Conservation (phyloP, 2,888 invertebrate genomes). For the Melieria crassipennis region DNA sequence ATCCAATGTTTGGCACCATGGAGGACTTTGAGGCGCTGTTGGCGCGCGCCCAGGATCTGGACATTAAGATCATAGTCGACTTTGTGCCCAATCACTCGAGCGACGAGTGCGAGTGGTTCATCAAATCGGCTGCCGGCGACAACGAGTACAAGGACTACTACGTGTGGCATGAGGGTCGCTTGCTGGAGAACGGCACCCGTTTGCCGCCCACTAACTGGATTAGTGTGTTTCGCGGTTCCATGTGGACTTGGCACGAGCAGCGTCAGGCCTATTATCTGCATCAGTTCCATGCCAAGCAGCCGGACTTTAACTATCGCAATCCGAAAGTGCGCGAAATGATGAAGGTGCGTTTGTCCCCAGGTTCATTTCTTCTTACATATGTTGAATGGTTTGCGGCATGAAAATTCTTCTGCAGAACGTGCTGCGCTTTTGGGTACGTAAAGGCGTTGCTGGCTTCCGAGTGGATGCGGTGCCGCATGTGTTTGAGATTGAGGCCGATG, state of each 20-base stretch:
- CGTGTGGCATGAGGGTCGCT: constrained; percentile 72
- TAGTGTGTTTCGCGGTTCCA: constrained; percentile 68
- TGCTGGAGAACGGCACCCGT: constrained; percentile 52
- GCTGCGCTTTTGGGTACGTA: constrained; percentile 79
- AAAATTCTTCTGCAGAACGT: constrained; percentile 63
- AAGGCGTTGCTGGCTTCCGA: constrained; percentile 84
- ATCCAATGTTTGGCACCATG: constrained; percentile 76
- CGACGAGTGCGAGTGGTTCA: constrained; percentile 84
- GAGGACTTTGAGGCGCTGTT: constrained; percentile 74
- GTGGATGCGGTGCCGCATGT: constrained; percentile 72
- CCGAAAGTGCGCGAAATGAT: constrained; percentile 67
- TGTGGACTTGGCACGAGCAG: constrained; percentile 71
- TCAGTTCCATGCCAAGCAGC: constrained; percentile 71
- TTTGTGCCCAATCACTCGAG: constrained; percentile 74
- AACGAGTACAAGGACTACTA: constrained; percentile 78
- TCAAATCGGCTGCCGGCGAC: constrained; percentile 71
- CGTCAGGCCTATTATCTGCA: constrained; percentile 74
- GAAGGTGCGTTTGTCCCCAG: constrained; percentile 62
- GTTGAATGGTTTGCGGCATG: no score
- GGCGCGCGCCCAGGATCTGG: constrained; percentile 68
- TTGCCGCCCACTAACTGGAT: constrained; percentile 69
- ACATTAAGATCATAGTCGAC: constrained; percentile 66
- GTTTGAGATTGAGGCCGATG: constrained; percentile 54
- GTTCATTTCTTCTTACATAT: no score
- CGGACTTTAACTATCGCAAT: constrained; percentile 74